These are phyloP conservation scores for Spea bombifrons DNA, from an alignment of 2,113 vertebrate genomes.

Conservation along the genomic window DNA sequence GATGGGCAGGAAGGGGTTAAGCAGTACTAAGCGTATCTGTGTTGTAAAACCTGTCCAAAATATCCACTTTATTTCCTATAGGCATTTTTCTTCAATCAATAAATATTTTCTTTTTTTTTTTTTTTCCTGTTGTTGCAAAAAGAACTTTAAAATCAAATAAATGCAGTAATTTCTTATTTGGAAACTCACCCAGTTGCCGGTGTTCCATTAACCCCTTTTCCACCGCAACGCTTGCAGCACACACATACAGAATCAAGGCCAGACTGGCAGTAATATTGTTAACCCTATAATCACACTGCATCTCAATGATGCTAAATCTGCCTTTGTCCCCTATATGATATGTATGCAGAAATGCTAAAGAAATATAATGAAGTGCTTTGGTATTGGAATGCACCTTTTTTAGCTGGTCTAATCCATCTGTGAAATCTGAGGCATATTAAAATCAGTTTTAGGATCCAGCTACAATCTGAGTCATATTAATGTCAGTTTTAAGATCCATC, in stretches of 20 bases:
- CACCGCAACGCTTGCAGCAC: not conserved
- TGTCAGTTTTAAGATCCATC: too few species aligned
- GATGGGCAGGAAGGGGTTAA: not conserved
- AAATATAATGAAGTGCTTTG: too few species aligned
- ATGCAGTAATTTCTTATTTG: not conserved
- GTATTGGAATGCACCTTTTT: too few species aligned
- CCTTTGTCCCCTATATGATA: not conserved
- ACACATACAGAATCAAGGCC: not conserved
- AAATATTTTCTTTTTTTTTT: too few species aligned
- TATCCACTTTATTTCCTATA: too few species aligned
- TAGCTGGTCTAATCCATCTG: too few species aligned
- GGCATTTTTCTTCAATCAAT: too few species aligned
- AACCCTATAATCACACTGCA: not conserved
- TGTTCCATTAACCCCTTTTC: constrained; percentile 1
- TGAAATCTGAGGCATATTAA: too few species aligned
- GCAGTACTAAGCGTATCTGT: not conserved
- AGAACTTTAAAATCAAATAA: not conserved
- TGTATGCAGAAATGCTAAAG: too few species aligned
- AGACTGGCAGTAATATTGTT: not conserved
- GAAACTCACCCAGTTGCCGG: not conserved
- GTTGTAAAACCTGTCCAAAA: too few species aligned
- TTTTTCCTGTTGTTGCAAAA: not conserved
- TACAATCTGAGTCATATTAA: too few species aligned
- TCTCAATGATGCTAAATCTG: not conserved
- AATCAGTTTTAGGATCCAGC: too few species aligned